Evolutionary conservation across 2,888 invertebrate species (phyloP).

Genomic region (Drosophila cracens): DNA sequence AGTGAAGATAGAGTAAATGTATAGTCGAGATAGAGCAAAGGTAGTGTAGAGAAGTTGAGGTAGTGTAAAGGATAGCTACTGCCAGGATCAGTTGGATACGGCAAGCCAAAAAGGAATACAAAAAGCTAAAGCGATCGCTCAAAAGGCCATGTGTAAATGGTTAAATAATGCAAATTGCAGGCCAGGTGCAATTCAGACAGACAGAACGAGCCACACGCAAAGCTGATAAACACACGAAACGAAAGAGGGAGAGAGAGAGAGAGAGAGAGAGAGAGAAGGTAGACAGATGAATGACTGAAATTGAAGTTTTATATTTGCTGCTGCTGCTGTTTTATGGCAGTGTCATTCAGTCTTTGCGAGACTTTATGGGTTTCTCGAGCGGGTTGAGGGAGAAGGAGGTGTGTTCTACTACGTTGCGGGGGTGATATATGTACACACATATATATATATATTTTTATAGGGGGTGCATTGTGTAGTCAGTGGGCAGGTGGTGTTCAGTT

Average conservation of each 20-base stretch:
- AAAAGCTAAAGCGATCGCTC: conserved; percentile 8
- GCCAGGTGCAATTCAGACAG: conserved; percentile 80
- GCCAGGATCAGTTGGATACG: conserved; percentile 25
- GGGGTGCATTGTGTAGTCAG: conserved; percentile 15
- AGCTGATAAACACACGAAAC: conserved; percentile 59
- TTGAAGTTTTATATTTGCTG: conserved; percentile 23
- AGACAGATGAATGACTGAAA: conserved; percentile 47
- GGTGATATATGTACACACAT: conserved; percentile 19
- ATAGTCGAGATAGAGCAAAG: background rate
- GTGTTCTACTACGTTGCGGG: conserved; percentile 22
- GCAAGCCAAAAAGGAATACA: conserved; percentile 6
- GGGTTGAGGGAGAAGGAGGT: background rate
- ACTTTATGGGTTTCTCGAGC: conserved; percentile 2
- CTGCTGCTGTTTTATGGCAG: conserved; percentile 25
- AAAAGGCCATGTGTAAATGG: conserved; percentile 61
- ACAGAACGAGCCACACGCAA: conserved; percentile 49
- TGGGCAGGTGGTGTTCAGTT: conserved; percentile 48
- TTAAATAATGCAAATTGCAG: conserved; percentile 77
- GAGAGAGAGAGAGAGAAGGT: background rate
- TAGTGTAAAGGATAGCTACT: background rate
- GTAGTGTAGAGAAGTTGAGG: background rate
- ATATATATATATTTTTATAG: background rate
- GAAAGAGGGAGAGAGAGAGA: background rate
- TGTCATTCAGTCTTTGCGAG: conserved; percentile 13
- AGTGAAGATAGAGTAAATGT: too few relatives aligned